These are phyloP conservation scores for Piezodorus guildinii DNA, from an alignment of 1,140 invertebrate species.

Conservation along the genomic window DNA sequence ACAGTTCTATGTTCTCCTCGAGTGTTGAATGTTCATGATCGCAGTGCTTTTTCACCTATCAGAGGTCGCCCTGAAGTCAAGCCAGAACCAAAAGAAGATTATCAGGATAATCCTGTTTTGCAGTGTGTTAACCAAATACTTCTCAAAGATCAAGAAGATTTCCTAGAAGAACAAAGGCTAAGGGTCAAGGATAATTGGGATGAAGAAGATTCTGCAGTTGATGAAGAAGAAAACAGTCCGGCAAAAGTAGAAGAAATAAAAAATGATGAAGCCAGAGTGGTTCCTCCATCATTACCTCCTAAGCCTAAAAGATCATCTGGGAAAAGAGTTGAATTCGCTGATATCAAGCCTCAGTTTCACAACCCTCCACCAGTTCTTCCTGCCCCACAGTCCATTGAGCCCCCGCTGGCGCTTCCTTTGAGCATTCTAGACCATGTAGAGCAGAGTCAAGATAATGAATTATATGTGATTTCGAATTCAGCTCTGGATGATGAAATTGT, in stretches of 20 bases:
- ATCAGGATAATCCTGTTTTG: conserved; percentile 56
- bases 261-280: conserved; percentile 2
- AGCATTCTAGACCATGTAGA: conserved; percentile 8
- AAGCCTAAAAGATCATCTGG: conserved; percentile 15
- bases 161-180: conserved; percentile 24
- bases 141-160: conserved; percentile 42
- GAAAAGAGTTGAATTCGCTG: conserved; percentile 21
- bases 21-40: conserved; percentile 21
- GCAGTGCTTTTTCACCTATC: conserved; percentile 24
- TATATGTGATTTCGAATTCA: conserved; percentile 30
- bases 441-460: conserved; percentile 25
- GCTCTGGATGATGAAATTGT: conserved; percentile 28
- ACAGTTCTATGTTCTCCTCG: conserved; percentile 13
- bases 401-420: conserved; percentile 18
- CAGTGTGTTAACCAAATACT: conserved; percentile 68
- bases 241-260: conserved; percentile 1
- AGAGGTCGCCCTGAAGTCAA: conserved; percentile 18
- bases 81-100: conserved; percentile 22
- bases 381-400: conserved; percentile 17
- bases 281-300: conserved; percentile 21
- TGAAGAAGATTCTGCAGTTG: conserved; percentile 13
- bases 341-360: not conserved
- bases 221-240: conserved; percentile 1
- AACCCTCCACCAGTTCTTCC: conserved; percentile 8
- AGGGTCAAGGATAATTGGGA: conserved; percentile 17